Conservation (phyloP, 2,113 vertebrate genomes). For the Crotalus horridus region DNA sequence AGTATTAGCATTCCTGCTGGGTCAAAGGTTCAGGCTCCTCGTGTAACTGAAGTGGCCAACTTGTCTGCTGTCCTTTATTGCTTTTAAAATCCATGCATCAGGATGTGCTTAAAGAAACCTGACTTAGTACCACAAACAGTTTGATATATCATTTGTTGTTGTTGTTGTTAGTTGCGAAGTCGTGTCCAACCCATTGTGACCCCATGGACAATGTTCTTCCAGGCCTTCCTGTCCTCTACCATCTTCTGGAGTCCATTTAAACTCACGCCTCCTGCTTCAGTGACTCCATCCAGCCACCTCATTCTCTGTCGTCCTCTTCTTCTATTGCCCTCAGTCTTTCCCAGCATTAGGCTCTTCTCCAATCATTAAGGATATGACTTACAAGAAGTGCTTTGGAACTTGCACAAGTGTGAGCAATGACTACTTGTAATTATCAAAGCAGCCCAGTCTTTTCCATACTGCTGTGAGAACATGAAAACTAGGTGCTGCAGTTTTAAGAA, state of each 20-base stretch:
- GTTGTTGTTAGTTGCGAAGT: too few relatives aligned
- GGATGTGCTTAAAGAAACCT: neutral
- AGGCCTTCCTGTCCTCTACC: too few relatives aligned
- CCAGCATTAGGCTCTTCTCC: too few relatives aligned
- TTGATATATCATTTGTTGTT: neutral
- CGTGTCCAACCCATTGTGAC: too few relatives aligned
- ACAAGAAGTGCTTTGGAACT: neutral
- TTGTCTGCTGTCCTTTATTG: too few relatives aligned
- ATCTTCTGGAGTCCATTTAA: too few relatives aligned
- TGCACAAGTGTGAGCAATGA: neutral
- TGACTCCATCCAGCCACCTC: too few relatives aligned
- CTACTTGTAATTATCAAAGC: neutral
- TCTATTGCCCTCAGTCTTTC: too few relatives aligned
- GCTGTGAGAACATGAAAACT: neutral
- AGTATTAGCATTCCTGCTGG: neutral
- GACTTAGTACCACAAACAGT: neutral
- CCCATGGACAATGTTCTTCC: too few relatives aligned
- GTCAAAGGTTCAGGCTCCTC: neutral
- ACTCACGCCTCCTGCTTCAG: too few relatives aligned
- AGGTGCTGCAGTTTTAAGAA: neutral
- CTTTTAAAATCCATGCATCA: neutral
- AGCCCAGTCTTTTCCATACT: neutral
- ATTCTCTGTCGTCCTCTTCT: too few relatives aligned
- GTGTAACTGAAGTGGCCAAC: too few relatives aligned
- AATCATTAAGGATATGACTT: neutral